Conservation (phyloP, 2,888 invertebrate genomes). For the Diaprepes abbreviatus region DNA sequence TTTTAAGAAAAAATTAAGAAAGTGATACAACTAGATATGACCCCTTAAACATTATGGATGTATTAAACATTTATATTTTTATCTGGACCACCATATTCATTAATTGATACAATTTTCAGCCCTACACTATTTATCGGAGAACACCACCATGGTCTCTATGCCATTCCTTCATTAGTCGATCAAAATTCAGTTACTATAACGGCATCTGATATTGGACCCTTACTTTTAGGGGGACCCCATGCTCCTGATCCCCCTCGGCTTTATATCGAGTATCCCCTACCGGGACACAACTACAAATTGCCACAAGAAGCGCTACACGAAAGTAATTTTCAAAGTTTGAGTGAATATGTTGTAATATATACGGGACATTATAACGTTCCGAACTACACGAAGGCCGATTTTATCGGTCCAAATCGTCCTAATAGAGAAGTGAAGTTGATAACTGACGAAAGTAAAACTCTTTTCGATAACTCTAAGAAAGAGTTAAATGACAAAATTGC, state of each 20-base stretch:
- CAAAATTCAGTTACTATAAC: constrained; percentile 88
- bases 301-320: constrained; percentile 57
- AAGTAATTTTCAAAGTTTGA: constrained; percentile 61
- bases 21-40: too few species aligned
- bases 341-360: constrained; percentile 64
- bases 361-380: constrained; percentile 82
- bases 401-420: constrained; percentile 60
- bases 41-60: too few species aligned
- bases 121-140: constrained; percentile 95
- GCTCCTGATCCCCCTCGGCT: constrained; percentile 58
- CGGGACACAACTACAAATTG: constrained; percentile 62
- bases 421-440: constrained; percentile 57
- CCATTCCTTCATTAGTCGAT: constrained; percentile 92
- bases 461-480: neutral
- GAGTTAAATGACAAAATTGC: neutral
- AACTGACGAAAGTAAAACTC: constrained; percentile 56
- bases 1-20: too few species aligned
- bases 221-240: constrained; percentile 82
- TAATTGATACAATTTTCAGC: constrained; percentile 73
- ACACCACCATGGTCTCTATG: constrained; percentile 88
- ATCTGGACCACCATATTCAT: too few species aligned
- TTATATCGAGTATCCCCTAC: constrained; percentile 61
- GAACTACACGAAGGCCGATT: constrained; percentile 67
- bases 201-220: constrained; percentile 76
- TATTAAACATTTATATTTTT: too few species aligned